Percentiles rank a stretch among this genome's conserved stretches.
These are phyloP conservation scores for Mycteria americana DNA, from an alignment of 2,797 vertebrate species.

Conservation along the genomic window DNA sequence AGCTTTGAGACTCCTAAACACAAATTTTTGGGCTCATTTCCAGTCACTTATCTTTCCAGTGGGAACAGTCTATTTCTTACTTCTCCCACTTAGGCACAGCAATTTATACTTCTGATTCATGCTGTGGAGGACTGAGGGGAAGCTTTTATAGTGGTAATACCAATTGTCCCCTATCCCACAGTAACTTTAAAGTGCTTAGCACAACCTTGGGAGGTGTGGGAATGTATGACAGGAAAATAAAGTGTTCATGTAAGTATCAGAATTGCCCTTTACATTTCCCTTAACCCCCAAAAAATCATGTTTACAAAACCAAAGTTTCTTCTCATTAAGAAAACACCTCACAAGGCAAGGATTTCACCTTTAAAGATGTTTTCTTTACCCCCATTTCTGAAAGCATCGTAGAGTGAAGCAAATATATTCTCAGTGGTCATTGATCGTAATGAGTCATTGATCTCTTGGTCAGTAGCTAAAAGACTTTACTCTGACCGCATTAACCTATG, in stretches of 20 bases:
- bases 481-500: neutral
- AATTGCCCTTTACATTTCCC: neutral
- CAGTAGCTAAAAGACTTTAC: neutral
- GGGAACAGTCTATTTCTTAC: constrained; percentile 61
- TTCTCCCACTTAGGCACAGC: constrained; percentile 49
- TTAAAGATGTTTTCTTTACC: neutral
- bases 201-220: neutral
- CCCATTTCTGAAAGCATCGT: neutral
- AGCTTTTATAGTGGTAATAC: constrained; percentile 29
- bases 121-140: constrained; percentile 4
- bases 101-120: constrained; percentile 56
- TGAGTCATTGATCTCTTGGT: neutral
- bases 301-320: neutral
- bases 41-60: constrained; percentile 59
- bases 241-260: neutral
- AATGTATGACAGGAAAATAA: constrained; percentile 11
- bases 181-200: constrained; percentile 35
- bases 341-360: neutral
- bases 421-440: neutral
- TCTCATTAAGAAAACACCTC: neutral
- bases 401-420: neutral
- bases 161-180: constrained; percentile 32
- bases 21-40: constrained; percentile 63
- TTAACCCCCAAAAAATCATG: neutral
- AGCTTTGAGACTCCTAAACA: constrained; percentile 52